Evolutionary conservation across 2,888 invertebrate genomes (phyloP), one percentile per base, ranked within the genome.

Genomic region (Sesia apiformis): DNA sequence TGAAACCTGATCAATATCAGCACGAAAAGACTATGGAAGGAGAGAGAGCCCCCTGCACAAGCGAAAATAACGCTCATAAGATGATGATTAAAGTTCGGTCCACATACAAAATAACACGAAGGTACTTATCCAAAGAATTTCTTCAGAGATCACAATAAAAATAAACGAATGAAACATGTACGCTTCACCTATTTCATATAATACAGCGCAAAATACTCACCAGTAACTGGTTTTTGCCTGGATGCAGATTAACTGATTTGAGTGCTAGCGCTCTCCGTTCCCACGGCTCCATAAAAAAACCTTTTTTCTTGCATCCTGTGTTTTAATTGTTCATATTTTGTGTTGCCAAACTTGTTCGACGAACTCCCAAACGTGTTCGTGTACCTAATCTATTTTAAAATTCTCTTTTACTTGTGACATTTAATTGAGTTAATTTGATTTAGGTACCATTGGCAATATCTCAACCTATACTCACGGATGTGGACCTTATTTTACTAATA

Each of bases 271-370:
- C 23, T 46, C 46, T 46, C 7, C 46, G 64, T 67, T 71, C 70
- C 65, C 71, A 71, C 71, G 69, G 59, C 55, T 56, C 57, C 62
- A 60, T 63, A 60, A 63, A 52, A n/a, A 52, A 60, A 61, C 61
- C 58, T 66, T 64, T 70, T 65, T 63, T 65, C 65, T 65, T 65
- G 64, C 62, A 70, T 72, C 69, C 71, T 70, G 64, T 53, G 66
- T 63, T 70, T 23, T 70, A 67, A 69, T 70, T 66, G 67, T 70
- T 64, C 60, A 62, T 64, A 64, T 55, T 56, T 52, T 38, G 39
- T 38, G 38, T 50, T 39, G 7, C 39, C 50, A 38, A 39, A 50
- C 50, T 50, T 50, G 50, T 50, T 50, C 23, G 39, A 38, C 38
- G 38, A 50, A 38, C 50, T 50, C 39, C 8, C 7, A 46, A 46